Conservation (phyloP, 2,888 invertebrate genomes). For the Scaptomyza cyrtandrae region DNA sequence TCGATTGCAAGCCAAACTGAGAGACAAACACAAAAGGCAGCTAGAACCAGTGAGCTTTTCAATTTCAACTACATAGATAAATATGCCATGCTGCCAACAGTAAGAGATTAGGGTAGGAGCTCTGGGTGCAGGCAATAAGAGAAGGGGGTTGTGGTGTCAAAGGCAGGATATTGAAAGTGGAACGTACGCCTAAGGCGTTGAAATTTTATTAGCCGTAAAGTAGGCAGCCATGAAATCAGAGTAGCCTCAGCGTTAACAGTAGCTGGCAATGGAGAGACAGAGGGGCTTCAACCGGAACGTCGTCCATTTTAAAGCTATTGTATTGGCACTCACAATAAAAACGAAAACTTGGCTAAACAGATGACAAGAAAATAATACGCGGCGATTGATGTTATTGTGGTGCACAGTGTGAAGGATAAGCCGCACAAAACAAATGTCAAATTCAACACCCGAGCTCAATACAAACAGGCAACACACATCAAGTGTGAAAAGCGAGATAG, state of each 20-base stretch:
- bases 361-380: slow-evolving; percentile 72
- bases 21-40: slow-evolving; percentile 23
- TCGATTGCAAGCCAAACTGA: slow-evolving; percentile 32
- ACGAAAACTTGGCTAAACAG: slow-evolving; percentile 74
- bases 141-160: background rate
- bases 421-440: slow-evolving; percentile 78
- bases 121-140: background rate
- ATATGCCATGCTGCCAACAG: slow-evolving; percentile 67
- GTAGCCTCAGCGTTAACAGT: slow-evolving; percentile 21
- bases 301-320: slow-evolving; percentile 74
- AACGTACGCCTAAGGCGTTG: slow-evolving; percentile 62
- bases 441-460: slow-evolving; percentile 70
- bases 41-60: slow-evolving; percentile 57
- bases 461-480: slow-evolving; percentile 29
- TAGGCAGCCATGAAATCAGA: slow-evolving; percentile 70
- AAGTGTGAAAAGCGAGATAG: background rate
- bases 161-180: slow-evolving; percentile 15
- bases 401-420: slow-evolving; percentile 70
- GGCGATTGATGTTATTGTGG: slow-evolving; percentile 69
- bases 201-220: slow-evolving; percentile 79
- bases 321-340: slow-evolving; percentile 68
- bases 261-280: background rate
- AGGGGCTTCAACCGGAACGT: slow-evolving; percentile 14
- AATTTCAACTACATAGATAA: slow-evolving; percentile 74
- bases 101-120: slow-evolving; percentile 48